Conservation (phyloP, 1,140 invertebrate genomes). For the Macrobrachium nipponense region DNA sequence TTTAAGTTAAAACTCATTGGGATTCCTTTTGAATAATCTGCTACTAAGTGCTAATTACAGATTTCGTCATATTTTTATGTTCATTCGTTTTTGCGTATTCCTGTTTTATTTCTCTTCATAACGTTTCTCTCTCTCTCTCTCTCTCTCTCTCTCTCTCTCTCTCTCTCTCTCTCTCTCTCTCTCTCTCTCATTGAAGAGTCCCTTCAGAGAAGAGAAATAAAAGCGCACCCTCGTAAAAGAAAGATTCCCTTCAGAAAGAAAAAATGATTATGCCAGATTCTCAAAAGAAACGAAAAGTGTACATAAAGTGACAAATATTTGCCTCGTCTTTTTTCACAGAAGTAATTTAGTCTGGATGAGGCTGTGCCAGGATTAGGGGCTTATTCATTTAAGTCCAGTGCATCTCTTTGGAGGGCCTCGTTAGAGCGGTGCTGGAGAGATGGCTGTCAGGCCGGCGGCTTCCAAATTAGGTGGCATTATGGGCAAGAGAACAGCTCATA, state of each 20-base stretch:
- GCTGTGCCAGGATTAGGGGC: constrained; percentile 18
- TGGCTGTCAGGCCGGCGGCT: background rate
- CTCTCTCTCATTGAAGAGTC: too few species aligned
- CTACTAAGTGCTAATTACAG: too few species aligned
- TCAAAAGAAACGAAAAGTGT: constrained; percentile 4
- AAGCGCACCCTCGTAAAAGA: too few species aligned
- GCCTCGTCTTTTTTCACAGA: constrained; percentile 52
- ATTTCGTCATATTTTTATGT: too few species aligned
- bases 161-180: too few species aligned
- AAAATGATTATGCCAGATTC: background rate
- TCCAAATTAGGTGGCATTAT: constrained; percentile 42
- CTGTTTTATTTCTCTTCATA: too few species aligned
- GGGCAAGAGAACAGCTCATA: background rate
- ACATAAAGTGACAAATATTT: constrained; percentile 51
- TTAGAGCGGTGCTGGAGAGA: constrained; percentile 15
- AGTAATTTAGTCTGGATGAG: constrained; percentile 55
- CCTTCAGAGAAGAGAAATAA: too few species aligned
- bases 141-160: too few species aligned
- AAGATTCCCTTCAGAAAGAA: background rate
- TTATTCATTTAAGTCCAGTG: constrained; percentile 33
- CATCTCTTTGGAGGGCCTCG: constrained; percentile 14
- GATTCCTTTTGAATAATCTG: too few species aligned
- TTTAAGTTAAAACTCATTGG: too few species aligned
- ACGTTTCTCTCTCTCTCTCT: too few species aligned
- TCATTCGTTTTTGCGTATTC: too few species aligned